phyloP scores from a whole-genome alignment of 1,140 invertebrate genomes.

The Aphidius gifuensis region DNA sequence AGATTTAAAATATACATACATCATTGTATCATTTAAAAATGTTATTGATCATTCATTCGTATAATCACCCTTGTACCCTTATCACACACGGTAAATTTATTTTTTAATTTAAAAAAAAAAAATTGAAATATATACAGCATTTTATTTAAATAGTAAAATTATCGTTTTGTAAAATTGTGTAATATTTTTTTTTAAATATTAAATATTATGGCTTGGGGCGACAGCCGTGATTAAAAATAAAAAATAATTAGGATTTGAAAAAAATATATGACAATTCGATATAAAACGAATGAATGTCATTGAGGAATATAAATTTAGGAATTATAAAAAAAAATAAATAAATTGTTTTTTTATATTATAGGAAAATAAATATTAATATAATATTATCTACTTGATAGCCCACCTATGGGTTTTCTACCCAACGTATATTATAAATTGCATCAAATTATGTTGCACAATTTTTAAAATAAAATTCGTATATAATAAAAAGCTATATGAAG shows the following conservation, averaged over 20 bases:
- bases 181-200: neutral
- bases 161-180: neutral
- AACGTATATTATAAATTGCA: neutral
- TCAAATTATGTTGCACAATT: too few species aligned
- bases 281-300: slow-evolving; percentile 19
- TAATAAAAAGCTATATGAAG: slow-evolving; percentile 5
- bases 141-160: too few species aligned
- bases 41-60: too few species aligned
- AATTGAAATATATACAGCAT: too few species aligned
- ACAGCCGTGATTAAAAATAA: slow-evolving; percentile 6
- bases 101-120: too few species aligned
- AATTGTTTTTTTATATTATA: slow-evolving; percentile 4
- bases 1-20: too few species aligned
- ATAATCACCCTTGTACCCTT: too few species aligned
- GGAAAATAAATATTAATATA: too few species aligned
- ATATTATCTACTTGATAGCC: too few species aligned
- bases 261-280: slow-evolving; percentile 29
- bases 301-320: neutral
- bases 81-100: too few species aligned
- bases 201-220: neutral
- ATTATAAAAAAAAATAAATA: neutral
- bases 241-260: neutral
- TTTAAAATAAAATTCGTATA: neutral
- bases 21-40: too few species aligned
- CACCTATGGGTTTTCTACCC: too few species aligned